A percentile compares a stretch with the other conserved stretches of the same genome.
Evolutionary conservation across 2,113 vertebrate genomes (phyloP).

Genomic region (Mugil cephalus): DNA sequence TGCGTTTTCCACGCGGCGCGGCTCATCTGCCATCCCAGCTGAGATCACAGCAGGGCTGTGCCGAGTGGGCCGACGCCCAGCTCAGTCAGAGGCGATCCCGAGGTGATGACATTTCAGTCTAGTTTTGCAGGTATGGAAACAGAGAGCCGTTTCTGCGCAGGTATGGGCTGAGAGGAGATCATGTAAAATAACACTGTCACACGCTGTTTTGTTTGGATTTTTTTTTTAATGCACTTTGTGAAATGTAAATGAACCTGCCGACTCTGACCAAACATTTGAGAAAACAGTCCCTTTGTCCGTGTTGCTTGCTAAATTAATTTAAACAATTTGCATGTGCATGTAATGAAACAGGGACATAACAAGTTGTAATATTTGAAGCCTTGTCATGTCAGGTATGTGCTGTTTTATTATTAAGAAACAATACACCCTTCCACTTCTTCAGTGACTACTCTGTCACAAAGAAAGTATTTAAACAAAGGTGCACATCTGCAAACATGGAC

Average conservation of each 20-base stretch:
- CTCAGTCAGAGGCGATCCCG: constrained; percentile 41
- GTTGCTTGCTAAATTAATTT: too few species aligned
- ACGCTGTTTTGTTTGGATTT: constrained; percentile 3
- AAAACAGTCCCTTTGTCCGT: too few species aligned
- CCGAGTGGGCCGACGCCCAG: constrained; percentile 14
- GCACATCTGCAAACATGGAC: constrained; percentile 36
- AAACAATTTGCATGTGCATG: too few species aligned
- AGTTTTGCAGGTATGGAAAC: constrained; percentile 19
- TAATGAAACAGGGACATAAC: too few species aligned
- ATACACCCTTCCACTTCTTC: constrained; percentile 35
- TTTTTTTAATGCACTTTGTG: too few species aligned
- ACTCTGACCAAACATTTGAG: too few species aligned
- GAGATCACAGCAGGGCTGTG: constrained; percentile 17
- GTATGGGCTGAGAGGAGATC: constrained; percentile 1
- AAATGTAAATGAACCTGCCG: too few species aligned
- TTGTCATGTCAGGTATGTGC: constrained; percentile 15
- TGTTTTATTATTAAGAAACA: too few species aligned
- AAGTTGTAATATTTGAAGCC: too few species aligned
- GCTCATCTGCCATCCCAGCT: constrained; percentile 22
- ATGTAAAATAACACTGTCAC: constrained; percentile 9
- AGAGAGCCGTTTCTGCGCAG: not conserved
- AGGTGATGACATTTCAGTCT: constrained; percentile 58
- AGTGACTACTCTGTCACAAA: constrained; percentile 40
- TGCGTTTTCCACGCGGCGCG: not conserved
- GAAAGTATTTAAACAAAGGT: constrained; percentile 35